These are phyloP conservation scores for Mycteria americana DNA, from an alignment of 2,797 vertebrate species.

Conservation along the genomic window DNA sequence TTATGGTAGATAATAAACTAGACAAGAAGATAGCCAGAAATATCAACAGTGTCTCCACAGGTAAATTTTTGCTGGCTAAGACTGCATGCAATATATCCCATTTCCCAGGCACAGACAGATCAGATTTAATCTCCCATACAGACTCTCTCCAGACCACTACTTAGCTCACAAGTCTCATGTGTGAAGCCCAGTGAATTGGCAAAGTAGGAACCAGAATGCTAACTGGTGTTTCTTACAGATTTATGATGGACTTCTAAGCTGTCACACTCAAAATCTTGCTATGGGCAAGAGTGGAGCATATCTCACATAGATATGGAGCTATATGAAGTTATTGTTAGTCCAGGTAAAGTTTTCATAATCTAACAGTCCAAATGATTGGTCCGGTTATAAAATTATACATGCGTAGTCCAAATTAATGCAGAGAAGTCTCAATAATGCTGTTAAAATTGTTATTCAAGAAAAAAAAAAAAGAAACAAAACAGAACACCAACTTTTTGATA, in stretches of 20 bases:
- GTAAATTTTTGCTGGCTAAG: not conserved
- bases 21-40: not conserved
- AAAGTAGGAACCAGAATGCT: not conserved
- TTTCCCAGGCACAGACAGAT: not conserved
- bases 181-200: not conserved
- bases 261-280: not conserved
- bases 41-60: not conserved
- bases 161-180: not conserved
- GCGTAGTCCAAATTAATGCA: not conserved
- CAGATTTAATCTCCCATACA: not conserved
- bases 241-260: not conserved
- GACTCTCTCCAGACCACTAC: not conserved
- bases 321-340: not conserved
- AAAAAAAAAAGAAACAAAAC: not conserved
- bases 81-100: not conserved
- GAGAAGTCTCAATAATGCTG: not conserved
- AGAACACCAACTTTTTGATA: not conserved
- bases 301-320: not conserved
- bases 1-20: not conserved
- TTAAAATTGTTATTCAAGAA: not conserved
- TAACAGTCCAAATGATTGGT: not conserved
- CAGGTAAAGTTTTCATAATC: not conserved
- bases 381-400: not conserved
- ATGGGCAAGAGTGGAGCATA: not conserved
- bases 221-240: not conserved